Percentiles rank a stretch among this genome's conserved stretches.
Evolutionary conservation across 2,797 vertebrate species (phyloP).

Genomic region (Iguana delicatissima): DNA sequence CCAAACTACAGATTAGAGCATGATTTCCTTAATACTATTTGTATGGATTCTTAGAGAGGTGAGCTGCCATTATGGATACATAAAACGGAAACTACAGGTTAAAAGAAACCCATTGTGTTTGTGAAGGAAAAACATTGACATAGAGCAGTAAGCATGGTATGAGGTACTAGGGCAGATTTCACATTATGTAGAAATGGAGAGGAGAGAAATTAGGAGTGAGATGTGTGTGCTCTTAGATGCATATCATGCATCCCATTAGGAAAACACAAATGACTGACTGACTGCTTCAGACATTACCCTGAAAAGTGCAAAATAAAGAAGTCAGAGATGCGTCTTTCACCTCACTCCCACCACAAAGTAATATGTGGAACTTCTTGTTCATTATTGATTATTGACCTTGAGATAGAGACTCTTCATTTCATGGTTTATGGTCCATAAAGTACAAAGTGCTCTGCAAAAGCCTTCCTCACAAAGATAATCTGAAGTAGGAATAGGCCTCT

Average conservation of each 20-base stretch:
- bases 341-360: not conserved
- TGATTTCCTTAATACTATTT: slow-evolving; percentile 61
- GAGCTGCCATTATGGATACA: slow-evolving; percentile 74
- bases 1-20: not conserved
- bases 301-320: not conserved
- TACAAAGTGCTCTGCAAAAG: not conserved
- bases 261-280: not conserved
- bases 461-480: not conserved
- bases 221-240: not conserved
- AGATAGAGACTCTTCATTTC: not conserved
- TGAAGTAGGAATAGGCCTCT: not conserved
- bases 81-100: slow-evolving; percentile 64
- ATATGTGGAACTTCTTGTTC: not conserved
- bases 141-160: slow-evolving; percentile 69
- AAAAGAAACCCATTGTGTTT: slow-evolving; percentile 69
- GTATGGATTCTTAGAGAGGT: slow-evolving; percentile 53
- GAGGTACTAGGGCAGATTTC: slow-evolving; percentile 22
- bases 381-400: not conserved
- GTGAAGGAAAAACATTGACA: slow-evolving; percentile 69
- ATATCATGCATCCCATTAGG: not conserved
- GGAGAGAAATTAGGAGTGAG: not conserved
- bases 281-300: not conserved
- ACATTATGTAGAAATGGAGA: no score
- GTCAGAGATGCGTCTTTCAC: not conserved
- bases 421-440: not conserved